Percentiles rank a stretch among this genome's conserved stretches.
phyloP scores from a whole-genome alignment of 2,797 vertebrate genomes.

The Pelochelys cantorii region DNA sequence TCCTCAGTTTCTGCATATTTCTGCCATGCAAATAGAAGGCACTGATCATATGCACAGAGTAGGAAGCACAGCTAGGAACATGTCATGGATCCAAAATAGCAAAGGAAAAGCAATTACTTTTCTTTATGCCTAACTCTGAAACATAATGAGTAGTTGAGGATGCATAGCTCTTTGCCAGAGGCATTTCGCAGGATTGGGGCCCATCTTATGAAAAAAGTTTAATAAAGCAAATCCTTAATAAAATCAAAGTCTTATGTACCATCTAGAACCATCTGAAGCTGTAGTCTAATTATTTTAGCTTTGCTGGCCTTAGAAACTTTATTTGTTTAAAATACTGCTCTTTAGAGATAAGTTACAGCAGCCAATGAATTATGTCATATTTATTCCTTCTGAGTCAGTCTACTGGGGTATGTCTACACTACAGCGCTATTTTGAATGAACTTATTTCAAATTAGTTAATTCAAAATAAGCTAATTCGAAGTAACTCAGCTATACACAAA shows the following conservation, averaged over 20 bases:
- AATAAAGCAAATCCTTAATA: neutral
- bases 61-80: neutral
- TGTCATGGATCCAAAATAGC: neutral
- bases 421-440: too few species aligned
- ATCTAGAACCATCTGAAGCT: neutral
- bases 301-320: neutral
- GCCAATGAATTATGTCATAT: neutral
- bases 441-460: too few species aligned
- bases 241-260: conserved; percentile 13
- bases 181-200: neutral
- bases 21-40: neutral
- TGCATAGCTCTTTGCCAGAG: neutral
- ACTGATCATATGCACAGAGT: neutral
- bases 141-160: neutral
- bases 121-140: neutral
- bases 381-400: neutral
- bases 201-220: neutral
- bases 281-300: neutral
- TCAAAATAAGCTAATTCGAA: too few species aligned
- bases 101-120: neutral
- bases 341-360: neutral
- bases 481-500: too few species aligned
- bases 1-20: neutral
- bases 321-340: neutral
- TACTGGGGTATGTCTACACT: too few species aligned